These are phyloP conservation scores for Okapia johnstoni DNA, from an alignment of 2,113 vertebrate genomes.

Conservation along the genomic window DNA sequence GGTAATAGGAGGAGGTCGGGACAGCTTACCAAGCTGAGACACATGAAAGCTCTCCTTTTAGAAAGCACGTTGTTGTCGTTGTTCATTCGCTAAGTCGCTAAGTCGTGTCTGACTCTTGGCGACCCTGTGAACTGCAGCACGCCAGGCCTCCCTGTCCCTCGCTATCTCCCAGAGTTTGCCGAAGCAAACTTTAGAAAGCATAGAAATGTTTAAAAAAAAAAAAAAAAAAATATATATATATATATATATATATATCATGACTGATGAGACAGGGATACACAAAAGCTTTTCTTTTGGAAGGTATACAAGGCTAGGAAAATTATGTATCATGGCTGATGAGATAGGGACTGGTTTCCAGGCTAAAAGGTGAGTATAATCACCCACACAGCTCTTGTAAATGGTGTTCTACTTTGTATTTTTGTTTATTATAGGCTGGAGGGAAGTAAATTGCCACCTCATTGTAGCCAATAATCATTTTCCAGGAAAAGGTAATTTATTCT, in stretches of 20 bases:
- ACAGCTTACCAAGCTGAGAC: neutral
- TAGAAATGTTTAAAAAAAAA: neutral
- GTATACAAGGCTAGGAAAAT: neutral
- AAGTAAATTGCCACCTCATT: constrained; percentile 51
- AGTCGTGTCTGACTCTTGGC: neutral
- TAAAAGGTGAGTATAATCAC: constrained; percentile 40
- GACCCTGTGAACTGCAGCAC: neutral
- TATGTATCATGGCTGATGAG: constrained; percentile 26
- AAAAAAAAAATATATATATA: neutral
- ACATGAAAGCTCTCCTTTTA: neutral
- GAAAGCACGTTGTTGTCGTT: neutral
- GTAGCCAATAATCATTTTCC: constrained; percentile 61
- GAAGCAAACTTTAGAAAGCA: neutral
- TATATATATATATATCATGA: neutral
- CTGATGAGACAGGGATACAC: neutral
- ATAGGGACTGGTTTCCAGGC: constrained; percentile 18
- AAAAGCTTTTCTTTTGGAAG: constrained; percentile 26
- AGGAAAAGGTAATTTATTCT: constrained; percentile 53
- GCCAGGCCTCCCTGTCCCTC: neutral
- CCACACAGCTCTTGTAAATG: neutral
- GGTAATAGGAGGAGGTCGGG: neutral
- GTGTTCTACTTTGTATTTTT: constrained; percentile 45
- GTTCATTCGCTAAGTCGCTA: neutral
- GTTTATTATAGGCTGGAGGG: constrained; percentile 57
- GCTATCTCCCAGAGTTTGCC: neutral